Percentiles rank a stretch among this genome's conserved stretches.
phyloP scores from a whole-genome alignment of 2,888 invertebrate species.

The Cryptus armator region DNA sequence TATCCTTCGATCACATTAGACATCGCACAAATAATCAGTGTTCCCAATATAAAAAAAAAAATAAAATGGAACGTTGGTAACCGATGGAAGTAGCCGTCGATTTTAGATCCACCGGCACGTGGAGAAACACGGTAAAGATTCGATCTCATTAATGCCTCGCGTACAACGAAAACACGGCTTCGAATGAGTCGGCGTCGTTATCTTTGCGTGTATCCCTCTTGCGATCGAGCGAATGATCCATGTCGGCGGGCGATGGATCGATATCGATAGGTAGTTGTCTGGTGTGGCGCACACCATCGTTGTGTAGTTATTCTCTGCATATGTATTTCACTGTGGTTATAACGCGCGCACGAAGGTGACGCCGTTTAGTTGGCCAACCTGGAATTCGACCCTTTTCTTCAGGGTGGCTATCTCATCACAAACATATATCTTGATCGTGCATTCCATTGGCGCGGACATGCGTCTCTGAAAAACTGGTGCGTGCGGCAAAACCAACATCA shows the following conservation, averaged over 20 bases:
- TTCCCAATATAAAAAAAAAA: too few relatives aligned
- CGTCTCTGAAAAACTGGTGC: conserved; percentile 32
- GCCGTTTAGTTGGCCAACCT: conserved; percentile 72
- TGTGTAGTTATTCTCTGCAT: neutral
- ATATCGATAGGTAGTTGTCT: conserved; percentile 76
- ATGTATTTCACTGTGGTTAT: conserved; percentile 6
- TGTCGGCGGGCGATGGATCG: conserved; percentile 76
- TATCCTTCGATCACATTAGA: neutral
- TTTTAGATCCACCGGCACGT: conserved; percentile 10
- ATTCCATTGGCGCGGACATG: conserved; percentile 64
- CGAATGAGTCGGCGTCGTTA: conserved; percentile 39
- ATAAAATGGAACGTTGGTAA: neutral
- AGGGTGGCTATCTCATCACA: conserved; percentile 79
- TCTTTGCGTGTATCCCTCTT: conserved; percentile 35
- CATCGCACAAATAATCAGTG: too few relatives aligned
- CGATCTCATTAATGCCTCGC: conserved; percentile 62
- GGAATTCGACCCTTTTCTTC: conserved; percentile 78
- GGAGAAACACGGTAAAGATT: conserved; percentile 52
- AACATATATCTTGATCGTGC: conserved; percentile 70
- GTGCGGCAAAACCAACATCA: conserved; percentile 49
- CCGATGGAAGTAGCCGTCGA: conserved; percentile 4
- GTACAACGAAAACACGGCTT: conserved; percentile 61
- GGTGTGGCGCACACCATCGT: conserved; percentile 70
- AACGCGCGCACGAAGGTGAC: conserved; percentile 69
- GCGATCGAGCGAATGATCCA: conserved; percentile 71